Conservation (phyloP, 1,140 invertebrate genomes). For the Trypoxylus dichotomus region DNA sequence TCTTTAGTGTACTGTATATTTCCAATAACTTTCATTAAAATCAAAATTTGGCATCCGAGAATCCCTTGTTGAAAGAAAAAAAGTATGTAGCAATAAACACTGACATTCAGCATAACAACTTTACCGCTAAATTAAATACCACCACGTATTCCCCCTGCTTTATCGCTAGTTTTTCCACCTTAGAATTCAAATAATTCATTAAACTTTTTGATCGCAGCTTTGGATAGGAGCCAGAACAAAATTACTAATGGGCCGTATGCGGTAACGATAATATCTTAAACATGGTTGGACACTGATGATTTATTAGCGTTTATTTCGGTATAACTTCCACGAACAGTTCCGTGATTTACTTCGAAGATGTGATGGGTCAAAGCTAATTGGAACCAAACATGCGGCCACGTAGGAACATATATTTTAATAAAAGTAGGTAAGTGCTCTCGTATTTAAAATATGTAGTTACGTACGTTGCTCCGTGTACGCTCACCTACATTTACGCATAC, state of each 20-base stretch:
- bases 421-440: neutral
- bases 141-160: neutral
- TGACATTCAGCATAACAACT: too few species aligned
- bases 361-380: constrained; percentile 22
- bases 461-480: too few species aligned
- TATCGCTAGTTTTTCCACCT: neutral
- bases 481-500: too few species aligned
- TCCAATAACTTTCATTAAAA: too few species aligned
- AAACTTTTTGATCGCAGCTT: neutral
- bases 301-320: constrained; percentile 8
- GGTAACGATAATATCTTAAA: neutral
- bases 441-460: neutral
- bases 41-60: too few species aligned
- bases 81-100: too few species aligned
- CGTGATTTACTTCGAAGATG: constrained; percentile 17
- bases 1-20: too few species aligned
- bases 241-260: neutral
- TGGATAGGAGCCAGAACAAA: neutral
- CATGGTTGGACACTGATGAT: constrained; percentile 15
- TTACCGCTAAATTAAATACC: too few species aligned
- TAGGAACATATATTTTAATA: constrained; percentile 8
- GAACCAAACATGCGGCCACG: constrained; percentile 9
- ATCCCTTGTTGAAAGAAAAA: too few species aligned
- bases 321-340: constrained; percentile 5
- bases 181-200: neutral